Evolutionary conservation across 2,797 vertebrate genomes (phyloP).

Genomic region (Eurystomus glaucurus): DNA sequence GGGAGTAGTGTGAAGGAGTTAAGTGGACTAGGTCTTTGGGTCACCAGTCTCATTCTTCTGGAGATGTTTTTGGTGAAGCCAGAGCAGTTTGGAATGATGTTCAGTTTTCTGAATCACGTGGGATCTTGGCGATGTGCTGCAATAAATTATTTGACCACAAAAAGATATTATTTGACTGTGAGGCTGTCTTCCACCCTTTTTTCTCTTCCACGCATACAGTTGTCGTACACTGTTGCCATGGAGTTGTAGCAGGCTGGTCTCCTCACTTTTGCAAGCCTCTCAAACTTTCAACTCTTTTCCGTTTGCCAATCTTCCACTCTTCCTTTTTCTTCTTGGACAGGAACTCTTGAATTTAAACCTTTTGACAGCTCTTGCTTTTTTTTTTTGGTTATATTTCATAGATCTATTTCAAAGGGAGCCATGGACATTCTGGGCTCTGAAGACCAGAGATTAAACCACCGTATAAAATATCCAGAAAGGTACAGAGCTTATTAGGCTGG

Average conservation of each 20-base stretch:
- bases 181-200: background rate
- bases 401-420: background rate
- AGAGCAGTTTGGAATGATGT: background rate
- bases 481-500: background rate
- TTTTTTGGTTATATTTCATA: background rate
- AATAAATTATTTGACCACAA: background rate
- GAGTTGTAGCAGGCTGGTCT: background rate
- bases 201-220: background rate
- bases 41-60: background rate
- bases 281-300: background rate
- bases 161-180: background rate
- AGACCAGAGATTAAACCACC: background rate
- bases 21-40: background rate
- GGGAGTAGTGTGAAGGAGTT: background rate
- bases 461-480: background rate
- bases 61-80: background rate
- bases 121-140: background rate
- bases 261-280: conserved; percentile 5
- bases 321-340: background rate
- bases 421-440: background rate
- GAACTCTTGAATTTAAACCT: background rate
- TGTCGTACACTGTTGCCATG: background rate
- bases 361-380: background rate
- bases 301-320: background rate
- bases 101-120: background rate